phyloP scores from a whole-genome alignment of 2,797 vertebrate species.

The Diplodus puntazzo region DNA sequence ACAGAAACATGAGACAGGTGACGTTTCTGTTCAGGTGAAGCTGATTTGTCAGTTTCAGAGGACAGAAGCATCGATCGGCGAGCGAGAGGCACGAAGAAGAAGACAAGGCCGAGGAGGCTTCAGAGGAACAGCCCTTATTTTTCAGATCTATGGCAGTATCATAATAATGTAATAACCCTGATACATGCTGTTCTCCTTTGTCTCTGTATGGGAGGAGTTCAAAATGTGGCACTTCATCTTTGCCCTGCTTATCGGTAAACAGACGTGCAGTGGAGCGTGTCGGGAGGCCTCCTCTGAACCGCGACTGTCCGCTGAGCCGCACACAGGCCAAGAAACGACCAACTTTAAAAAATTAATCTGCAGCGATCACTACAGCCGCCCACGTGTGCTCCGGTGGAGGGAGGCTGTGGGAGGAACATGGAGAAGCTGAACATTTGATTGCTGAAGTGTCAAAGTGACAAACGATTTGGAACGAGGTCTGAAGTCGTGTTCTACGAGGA shows the following conservation, averaged over 20 bases:
- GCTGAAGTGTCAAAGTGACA: constrained; percentile 6
- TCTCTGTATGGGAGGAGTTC: constrained; percentile 17
- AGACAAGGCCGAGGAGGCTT: constrained; percentile 48
- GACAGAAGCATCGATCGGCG: constrained; percentile 29
- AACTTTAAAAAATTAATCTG: constrained; percentile 18
- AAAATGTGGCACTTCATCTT: background rate
- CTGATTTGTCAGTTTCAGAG: constrained; percentile 1
- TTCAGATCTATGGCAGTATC: constrained; percentile 17
- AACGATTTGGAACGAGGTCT: background rate
- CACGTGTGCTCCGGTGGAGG: constrained; percentile 4
- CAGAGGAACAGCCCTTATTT: constrained; percentile 56
- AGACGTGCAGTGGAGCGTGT: constrained; percentile 4
- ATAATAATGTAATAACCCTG: background rate
- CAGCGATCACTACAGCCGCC: constrained; percentile 20
- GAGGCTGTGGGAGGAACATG: background rate
- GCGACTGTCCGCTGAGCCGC: constrained; percentile 8
- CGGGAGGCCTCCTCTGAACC: constrained; percentile 16
- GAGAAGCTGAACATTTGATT: background rate
- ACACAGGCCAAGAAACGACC: background rate
- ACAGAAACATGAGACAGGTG: constrained; percentile 1
- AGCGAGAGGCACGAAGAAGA: constrained; percentile 44
- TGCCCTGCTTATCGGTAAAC: constrained; percentile 41
- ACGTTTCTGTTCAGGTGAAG: constrained; percentile 6
- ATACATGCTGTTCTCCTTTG: constrained; percentile 20
- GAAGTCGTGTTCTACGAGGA: constrained; percentile 1